Evolutionary conservation across 2,113 vertebrate genomes (phyloP).

Genomic region (Limanda limanda): DNA sequence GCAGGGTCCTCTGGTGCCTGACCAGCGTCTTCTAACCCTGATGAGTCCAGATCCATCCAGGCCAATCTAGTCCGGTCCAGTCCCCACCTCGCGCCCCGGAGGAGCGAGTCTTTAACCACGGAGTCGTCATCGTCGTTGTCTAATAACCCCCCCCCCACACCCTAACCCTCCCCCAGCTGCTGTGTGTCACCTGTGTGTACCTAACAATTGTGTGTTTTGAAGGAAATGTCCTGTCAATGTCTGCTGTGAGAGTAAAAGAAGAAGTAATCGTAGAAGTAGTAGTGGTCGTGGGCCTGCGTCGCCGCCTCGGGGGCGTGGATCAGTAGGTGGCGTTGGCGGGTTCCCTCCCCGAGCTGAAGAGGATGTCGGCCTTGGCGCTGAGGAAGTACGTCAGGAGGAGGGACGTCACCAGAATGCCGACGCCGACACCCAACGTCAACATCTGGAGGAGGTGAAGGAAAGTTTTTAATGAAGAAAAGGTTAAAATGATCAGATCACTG

Average conservation of each 20-base stretch:
- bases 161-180: neutral
- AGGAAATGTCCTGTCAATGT: conserved; percentile 45
- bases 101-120: conserved; percentile 60
- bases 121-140: conserved; percentile 34
- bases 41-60: conserved; percentile 72
- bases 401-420: conserved; percentile 85
- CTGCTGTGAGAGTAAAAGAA: conserved; percentile 50
- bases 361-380: conserved; percentile 91
- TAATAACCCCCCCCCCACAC: neutral
- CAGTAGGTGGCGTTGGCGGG: conserved; percentile 87
- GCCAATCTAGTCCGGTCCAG: conserved; percentile 49
- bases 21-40: conserved; percentile 64
- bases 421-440: conserved; percentile 88
- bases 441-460: conserved; percentile 80
- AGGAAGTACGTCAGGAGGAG: conserved; percentile 88
- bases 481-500: no score
- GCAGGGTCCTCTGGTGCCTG: conserved; percentile 50
- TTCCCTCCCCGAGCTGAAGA: conserved; percentile 87
- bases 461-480: neutral
- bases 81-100: conserved; percentile 54
- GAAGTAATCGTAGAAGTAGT: conserved; percentile 51
- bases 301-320: conserved; percentile 48
- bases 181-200: conserved; percentile 60
- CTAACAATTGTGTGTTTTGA: conserved; percentile 52
- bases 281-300: conserved; percentile 56